These are phyloP conservation scores for Hololepta plana DNA, from an alignment of 2,888 invertebrate species.

Conservation along the genomic window DNA sequence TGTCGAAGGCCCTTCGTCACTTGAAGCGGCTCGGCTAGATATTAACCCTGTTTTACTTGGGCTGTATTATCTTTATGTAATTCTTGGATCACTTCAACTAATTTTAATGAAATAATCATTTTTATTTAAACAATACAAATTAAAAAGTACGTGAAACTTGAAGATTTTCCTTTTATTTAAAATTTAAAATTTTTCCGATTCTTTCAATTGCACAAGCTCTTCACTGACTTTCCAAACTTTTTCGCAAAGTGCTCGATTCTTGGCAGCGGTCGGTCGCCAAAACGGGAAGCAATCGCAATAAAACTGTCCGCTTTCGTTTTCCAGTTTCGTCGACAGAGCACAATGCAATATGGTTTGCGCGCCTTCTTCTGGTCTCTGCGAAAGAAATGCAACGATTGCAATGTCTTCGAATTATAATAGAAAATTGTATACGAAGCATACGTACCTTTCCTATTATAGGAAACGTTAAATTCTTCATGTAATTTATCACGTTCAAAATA, in stretches of 20 bases:
- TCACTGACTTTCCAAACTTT: conserved; percentile 12
- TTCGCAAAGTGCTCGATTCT: conserved; percentile 7
- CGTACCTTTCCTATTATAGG: conserved; percentile 4
- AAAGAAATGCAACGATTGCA: conserved; percentile 2
- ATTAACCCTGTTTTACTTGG: no score
- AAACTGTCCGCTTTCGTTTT: conserved; percentile 10
- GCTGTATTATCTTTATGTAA: no score
- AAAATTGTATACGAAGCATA: neutral
- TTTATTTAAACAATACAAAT: no score
- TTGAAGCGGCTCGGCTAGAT: no score
- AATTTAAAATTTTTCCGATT: conserved; percentile 10
- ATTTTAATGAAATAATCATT: no score
- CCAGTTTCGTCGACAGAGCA: conserved; percentile 9
- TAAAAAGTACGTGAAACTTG: no score
- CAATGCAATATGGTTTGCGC: conserved; percentile 12
- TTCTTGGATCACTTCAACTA: no score
- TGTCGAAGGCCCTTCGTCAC: no score
- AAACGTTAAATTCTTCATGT: neutral
- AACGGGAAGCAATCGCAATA: conserved; percentile 10
- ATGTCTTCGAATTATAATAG: no score
- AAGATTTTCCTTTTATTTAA: no score
- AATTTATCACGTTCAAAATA: conserved; percentile 1
- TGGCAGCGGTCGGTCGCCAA: conserved; percentile 8
- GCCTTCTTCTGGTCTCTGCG: conserved; percentile 11
- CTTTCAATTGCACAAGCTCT: conserved; percentile 9